Evolutionary conservation across 2,797 vertebrate genomes (phyloP), one percentile per base, ranked within the genome.

Genomic region (Phataginus tetradactyla): DNA sequence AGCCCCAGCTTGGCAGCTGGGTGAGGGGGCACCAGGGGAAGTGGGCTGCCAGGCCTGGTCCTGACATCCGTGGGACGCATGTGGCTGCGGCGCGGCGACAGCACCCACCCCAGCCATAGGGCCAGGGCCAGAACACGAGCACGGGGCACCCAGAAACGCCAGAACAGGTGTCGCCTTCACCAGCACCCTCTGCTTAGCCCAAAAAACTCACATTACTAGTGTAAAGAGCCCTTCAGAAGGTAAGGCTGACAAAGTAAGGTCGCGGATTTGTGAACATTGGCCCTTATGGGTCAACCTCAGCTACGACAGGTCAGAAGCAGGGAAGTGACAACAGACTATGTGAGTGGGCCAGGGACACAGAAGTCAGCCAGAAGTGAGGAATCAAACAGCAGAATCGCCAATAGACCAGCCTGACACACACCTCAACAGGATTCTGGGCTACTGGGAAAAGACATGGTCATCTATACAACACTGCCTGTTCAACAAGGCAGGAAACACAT

Each of bases 41-140:
- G 10, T 3, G 6, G 53, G 29, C 42, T 20, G 4, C 29, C 1
- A 2, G 42, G 59, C 59, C 7, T 34, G 21, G 29, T 7, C 34
- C 20, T n/a, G 23, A 37, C 39, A 17, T 0, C 1, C 1, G 17
- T 1, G 4, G 66, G 69, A 18, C 49, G 0, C 0, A 1, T 1
- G 57, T 3, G 45, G 29, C 74, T 8, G 5, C 5, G 9, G 6
- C 7, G 39, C 5, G 0, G 39, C 12, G 20, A 21, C 3, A 6
- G 53, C 42, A 23, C 68, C 53, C 57, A 37, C 5, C 75, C 27
- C 61, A 42, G 29, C 29, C 17, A 64, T 23, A 59, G 34, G 32
- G 10, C 29, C 85, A 10, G 29, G 37, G 7, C 21, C 49, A 34
- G 39, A 29, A 39, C 5, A 14, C 0, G 0, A 12, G 71, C 37